phyloP scores from a whole-genome alignment of 1,140 invertebrate species.

The Drosophila funebris region DNA sequence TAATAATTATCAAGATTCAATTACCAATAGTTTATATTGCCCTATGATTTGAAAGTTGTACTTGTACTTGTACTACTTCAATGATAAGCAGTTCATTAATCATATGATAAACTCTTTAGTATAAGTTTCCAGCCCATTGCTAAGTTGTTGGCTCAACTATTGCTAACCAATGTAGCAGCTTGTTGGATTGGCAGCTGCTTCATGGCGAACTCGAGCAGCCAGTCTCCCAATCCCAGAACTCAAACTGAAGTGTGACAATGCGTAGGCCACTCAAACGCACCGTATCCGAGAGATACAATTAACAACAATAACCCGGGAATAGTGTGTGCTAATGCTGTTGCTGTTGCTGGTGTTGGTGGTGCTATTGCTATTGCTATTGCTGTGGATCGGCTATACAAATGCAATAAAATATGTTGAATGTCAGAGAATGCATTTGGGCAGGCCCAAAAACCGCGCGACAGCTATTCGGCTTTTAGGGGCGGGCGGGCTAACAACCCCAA shows the following conservation, averaged over 20 bases:
- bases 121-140: neutral
- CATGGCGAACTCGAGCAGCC: neutral
- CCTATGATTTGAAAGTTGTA: conserved; percentile 5
- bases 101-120: neutral
- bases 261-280: conserved; percentile 42
- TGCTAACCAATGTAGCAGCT: neutral
- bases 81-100: neutral
- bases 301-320: conserved; percentile 46
- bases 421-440: conserved; percentile 33
- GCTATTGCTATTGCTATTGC: neutral
- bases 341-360: conserved; percentile 2
- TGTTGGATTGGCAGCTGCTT: neutral
- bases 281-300: conserved; percentile 58
- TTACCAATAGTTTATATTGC: conserved; percentile 19
- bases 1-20: conserved; percentile 36
- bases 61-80: too few relatives aligned
- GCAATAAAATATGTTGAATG: conserved; percentile 75
- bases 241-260: conserved; percentile 72
- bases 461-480: conserved; percentile 35
- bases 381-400: conserved; percentile 38
- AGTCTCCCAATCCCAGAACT: neutral
- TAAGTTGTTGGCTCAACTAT: neutral
- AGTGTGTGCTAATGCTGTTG: conserved; percentile 30
- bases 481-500: conserved; percentile 70
- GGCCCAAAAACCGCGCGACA: conserved; percentile 38